phyloP scores from a whole-genome alignment of 1,140 invertebrate species.

The Lamellibrachia luymesi region DNA sequence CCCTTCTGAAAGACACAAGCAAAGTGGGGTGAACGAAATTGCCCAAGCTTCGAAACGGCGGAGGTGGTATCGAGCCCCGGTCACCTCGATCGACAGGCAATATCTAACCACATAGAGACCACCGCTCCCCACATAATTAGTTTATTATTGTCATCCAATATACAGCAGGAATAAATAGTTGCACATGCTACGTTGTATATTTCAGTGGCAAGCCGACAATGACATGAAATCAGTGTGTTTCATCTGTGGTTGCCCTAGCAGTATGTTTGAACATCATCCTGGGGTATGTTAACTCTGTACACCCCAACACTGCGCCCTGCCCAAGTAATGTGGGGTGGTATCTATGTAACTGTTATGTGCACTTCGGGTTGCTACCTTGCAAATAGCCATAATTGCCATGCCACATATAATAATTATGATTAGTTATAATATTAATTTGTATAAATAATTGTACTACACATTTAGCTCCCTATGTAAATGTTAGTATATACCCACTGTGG shows the following conservation, averaged over 20 bases:
- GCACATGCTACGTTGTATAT: conserved; percentile 6
- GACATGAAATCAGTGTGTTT: conserved; percentile 51
- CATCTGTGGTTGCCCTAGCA: conserved; percentile 49
- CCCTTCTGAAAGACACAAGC: no score
- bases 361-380: not conserved
- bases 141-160: no score
- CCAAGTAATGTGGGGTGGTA: not conserved
- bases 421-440: not conserved
- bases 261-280: conserved; percentile 49
- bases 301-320: not conserved
- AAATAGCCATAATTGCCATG: not conserved
- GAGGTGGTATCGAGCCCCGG: no score
- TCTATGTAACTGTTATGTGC: not conserved
- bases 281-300: conserved; percentile 32
- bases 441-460: not conserved
- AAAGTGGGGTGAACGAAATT: no score
- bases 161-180: not conserved
- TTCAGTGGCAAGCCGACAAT: conserved; percentile 51
- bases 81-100: no score
- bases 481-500: not conserved
- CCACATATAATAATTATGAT: not conserved
- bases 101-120: no score
- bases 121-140: no score
- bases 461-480: no score
- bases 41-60: no score